phyloP scores from a whole-genome alignment of 1,140 invertebrate genomes.

The Pogonognathellus flavescens region DNA sequence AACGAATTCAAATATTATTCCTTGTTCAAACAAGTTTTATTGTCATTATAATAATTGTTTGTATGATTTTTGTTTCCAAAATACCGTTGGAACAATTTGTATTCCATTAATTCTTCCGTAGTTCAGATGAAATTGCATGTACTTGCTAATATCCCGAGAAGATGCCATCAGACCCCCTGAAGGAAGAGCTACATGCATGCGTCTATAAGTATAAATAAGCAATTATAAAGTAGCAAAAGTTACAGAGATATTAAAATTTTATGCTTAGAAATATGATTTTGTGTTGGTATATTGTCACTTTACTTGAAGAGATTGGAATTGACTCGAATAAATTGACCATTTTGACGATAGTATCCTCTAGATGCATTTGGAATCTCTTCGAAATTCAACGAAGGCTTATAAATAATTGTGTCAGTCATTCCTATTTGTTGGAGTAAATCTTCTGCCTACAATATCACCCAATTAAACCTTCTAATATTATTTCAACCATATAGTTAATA shows the following conservation, averaged over 20 bases:
- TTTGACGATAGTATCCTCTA: background rate
- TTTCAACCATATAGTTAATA: too few species aligned
- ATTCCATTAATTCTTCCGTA: conserved; percentile 12
- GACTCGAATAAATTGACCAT: background rate
- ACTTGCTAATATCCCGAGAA: conserved; percentile 39
- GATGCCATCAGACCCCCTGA: conserved; percentile 36
- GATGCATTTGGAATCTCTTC: background rate
- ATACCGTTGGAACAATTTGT: conserved; percentile 5
- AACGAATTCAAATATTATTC: background rate
- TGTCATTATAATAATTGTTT: too few species aligned
- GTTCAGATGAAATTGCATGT: conserved; percentile 52
- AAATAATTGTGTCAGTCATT: conserved; percentile 33
- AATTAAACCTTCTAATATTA: too few species aligned
- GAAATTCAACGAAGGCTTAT: background rate
- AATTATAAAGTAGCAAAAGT: background rate
- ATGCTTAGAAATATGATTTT: background rate
- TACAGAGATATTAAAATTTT: background rate
- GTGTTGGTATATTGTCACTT: background rate
- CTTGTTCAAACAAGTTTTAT: too few species aligned
- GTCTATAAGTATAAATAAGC: background rate
- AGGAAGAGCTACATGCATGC: background rate
- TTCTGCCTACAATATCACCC: background rate
- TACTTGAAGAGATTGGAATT: conserved; percentile 30
- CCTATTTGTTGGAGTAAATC: conserved; percentile 26
- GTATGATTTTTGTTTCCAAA: background rate